Percentiles rank a stretch among this genome's conserved stretches.
phyloP scores from a whole-genome alignment of 2,113 vertebrate species.

The Mormyrus lacerda region DNA sequence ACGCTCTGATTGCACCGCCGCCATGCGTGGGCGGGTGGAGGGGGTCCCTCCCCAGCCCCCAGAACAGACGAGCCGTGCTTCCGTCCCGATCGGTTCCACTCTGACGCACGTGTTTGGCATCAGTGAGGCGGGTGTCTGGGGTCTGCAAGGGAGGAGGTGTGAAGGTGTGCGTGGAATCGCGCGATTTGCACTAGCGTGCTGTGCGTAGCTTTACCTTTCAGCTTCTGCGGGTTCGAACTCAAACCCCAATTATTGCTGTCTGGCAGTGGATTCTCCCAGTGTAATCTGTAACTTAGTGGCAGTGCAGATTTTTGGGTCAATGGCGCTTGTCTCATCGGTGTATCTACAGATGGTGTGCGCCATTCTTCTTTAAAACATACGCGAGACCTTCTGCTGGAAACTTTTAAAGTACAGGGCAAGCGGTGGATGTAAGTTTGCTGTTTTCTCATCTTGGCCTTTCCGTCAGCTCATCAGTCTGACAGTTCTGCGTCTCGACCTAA shows the following conservation, averaged over 20 bases:
- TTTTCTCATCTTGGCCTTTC: neutral
- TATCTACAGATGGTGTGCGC: neutral
- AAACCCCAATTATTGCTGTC: neutral
- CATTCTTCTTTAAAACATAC: neutral
- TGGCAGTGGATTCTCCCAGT: too few species aligned
- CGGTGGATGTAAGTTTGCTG: neutral
- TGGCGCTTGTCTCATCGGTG: neutral
- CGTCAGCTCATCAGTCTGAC: neutral
- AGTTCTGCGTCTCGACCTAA: neutral
- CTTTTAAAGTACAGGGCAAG: neutral
- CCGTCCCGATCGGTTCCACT: conserved; percentile 8
- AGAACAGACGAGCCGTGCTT: neutral
- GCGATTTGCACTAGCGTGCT: neutral
- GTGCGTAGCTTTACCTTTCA: neutral
- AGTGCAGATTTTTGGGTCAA: neutral
- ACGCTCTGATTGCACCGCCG: neutral
- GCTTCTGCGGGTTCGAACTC: neutral
- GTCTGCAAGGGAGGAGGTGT: neutral
- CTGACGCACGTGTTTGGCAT: neutral
- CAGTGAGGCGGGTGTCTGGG: neutral
- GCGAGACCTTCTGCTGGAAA: neutral
- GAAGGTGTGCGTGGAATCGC: neutral
- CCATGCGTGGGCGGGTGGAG: neutral
- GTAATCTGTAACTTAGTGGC: neutral
- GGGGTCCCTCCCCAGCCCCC: neutral